phyloP scores from a whole-genome alignment of 2,113 vertebrate genomes.

The Salvelinus namaycush region DNA sequence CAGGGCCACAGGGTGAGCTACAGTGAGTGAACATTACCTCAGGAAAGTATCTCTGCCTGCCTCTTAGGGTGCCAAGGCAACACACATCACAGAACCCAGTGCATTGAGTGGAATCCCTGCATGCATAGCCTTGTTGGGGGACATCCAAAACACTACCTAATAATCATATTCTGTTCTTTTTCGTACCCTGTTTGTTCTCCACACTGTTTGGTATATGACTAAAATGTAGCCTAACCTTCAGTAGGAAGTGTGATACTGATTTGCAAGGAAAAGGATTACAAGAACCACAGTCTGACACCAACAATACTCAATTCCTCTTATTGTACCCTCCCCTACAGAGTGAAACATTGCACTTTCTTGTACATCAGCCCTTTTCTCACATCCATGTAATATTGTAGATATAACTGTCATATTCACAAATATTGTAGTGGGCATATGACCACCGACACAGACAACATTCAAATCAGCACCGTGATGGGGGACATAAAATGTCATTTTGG shows the following conservation, averaged over 20 bases:
- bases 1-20: neutral
- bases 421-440: neutral
- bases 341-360: neutral
- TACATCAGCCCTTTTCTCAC: neutral
- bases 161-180: neutral
- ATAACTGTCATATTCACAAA: neutral
- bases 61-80: neutral
- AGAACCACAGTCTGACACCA: neutral
- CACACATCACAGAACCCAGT: neutral
- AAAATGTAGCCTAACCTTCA: neutral
- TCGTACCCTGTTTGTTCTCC: neutral
- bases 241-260: neutral
- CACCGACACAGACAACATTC: constrained; percentile 14
- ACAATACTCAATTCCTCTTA: neutral
- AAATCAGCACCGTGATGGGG: constrained; percentile 13
- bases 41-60: neutral
- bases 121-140: neutral
- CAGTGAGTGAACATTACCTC: neutral
- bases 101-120: neutral
- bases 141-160: neutral
- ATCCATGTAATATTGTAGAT: neutral
- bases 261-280: neutral
- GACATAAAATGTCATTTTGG: constrained; percentile 18
- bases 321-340: neutral
- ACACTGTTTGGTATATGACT: neutral